These are phyloP conservation scores for Mixornis gularis DNA, from an alignment of 2,113 vertebrate species.

Conservation along the genomic window DNA sequence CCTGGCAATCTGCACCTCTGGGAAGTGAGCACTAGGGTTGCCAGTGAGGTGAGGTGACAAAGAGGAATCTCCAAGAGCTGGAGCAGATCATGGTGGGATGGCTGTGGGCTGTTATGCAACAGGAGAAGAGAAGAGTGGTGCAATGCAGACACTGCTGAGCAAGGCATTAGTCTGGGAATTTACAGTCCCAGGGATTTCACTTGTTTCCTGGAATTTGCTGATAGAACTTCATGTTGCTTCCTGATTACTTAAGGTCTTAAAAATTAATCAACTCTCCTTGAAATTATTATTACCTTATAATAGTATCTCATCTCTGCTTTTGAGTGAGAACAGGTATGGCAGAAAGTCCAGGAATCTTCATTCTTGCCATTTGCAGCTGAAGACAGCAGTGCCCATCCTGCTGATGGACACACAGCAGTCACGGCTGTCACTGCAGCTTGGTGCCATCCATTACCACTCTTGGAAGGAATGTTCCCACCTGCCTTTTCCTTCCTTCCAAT, in stretches of 20 bases:
- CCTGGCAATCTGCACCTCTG: accelerated
- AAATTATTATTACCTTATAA: not conserved
- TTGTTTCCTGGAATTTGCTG: not conserved
- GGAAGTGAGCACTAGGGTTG: accelerated
- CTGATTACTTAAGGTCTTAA: not conserved
- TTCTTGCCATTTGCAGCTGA: not conserved
- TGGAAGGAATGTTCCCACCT: not conserved
- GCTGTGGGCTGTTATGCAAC: not conserved
- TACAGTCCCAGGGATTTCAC: not conserved
- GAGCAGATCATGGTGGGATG: not conserved
- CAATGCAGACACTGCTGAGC: constrained; percentile 8
- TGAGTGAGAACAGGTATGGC: not conserved
- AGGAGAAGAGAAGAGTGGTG: not conserved
- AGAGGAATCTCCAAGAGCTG: not conserved
- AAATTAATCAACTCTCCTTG: not conserved
- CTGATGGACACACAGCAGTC: not conserved
- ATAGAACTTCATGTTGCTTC: not conserved
- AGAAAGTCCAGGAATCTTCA: not conserved
- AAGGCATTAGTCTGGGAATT: not conserved
- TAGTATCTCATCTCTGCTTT: not conserved
- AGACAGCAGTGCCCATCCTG: not conserved
- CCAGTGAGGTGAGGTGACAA: not conserved
- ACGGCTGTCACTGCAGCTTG: not conserved
- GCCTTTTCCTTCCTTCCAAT: not conserved
- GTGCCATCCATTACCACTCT: not conserved